Conservation (phyloP, 30 jellyfish, hydroid and myxozoan species). For the Aurelia aurita region DNA sequence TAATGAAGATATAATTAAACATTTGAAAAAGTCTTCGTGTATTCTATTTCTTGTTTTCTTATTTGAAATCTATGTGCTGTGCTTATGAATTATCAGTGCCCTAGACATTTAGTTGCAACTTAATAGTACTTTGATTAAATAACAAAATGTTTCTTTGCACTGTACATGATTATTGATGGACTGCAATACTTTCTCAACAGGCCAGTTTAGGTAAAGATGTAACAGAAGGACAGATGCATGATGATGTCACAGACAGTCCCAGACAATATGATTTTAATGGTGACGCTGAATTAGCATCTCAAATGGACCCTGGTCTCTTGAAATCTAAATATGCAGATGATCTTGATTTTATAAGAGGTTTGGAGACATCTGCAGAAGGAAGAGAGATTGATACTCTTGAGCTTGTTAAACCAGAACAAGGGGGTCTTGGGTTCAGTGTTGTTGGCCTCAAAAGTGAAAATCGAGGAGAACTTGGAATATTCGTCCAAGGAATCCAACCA, state of each 20-base stretch:
- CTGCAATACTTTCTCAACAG: constrained; percentile 5
- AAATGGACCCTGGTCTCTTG: constrained; percentile 69
- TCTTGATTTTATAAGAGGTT: constrained; percentile 74
- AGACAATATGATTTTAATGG: not conserved
- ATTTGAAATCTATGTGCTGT: too few relatives aligned
- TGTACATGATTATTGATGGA: too few relatives aligned
- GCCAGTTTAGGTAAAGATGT: constrained; percentile 46
- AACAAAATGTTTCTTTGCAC: too few relatives aligned
- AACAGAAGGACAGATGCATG: constrained; percentile 27
- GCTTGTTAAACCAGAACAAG: constrained; percentile 82
- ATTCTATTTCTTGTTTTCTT: too few relatives aligned
- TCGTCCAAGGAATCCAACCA: constrained; percentile 92
- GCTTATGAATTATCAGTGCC: too few relatives aligned
- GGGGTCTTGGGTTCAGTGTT: constrained; percentile 98
- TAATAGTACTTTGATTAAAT: too few relatives aligned
- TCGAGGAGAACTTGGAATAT: constrained; percentile 93
- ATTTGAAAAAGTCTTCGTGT: too few relatives aligned
- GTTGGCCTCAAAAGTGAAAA: constrained; percentile 94
- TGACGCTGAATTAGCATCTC: constrained; percentile 23
- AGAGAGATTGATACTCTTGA: constrained; percentile 81
- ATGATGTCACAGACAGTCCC: not conserved
- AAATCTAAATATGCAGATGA: constrained; percentile 75
- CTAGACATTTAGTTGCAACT: too few relatives aligned
- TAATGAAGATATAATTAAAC: too few relatives aligned
- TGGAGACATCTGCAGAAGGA: constrained; percentile 82